These are phyloP conservation scores for Bicyclus anynana DNA, from an alignment of 1,140 invertebrate species.

Conservation along the genomic window DNA sequence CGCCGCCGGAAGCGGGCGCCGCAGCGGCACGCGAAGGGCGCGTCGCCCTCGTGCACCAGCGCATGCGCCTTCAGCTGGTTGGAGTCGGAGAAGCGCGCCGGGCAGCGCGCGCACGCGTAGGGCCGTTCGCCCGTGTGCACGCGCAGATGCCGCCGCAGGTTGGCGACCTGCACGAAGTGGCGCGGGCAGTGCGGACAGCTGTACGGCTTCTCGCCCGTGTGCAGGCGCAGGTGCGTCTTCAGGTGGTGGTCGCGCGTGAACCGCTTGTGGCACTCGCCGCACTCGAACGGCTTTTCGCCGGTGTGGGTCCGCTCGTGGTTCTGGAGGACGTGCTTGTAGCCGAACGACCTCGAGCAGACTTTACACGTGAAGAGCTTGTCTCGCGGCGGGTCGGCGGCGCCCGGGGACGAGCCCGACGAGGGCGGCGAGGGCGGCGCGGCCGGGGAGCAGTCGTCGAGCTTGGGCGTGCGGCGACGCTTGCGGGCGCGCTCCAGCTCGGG, in stretches of 20 bases:
- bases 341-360: constrained; percentile 91
- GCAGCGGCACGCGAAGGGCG: constrained; percentile 91
- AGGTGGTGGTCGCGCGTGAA: constrained; percentile 98
- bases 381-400: constrained; percentile 77
- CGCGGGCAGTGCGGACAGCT: constrained; percentile 94
- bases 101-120: constrained; percentile 93
- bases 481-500: constrained; percentile 72
- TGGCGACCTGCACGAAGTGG: constrained; percentile 96
- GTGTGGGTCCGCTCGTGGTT: constrained; percentile 98
- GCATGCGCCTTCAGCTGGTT: constrained; percentile 96
- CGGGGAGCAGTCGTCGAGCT: constrained; percentile 50
- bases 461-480: constrained; percentile 62
- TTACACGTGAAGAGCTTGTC: constrained; percentile 93
- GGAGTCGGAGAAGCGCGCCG: constrained; percentile 93
- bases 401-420: constrained; percentile 67
- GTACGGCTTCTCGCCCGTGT: constrained; percentile 96
- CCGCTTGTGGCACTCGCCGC: constrained; percentile 94
- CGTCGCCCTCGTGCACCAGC: constrained; percentile 93
- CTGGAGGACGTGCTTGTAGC: constrained; percentile 96
- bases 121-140: constrained; percentile 98
- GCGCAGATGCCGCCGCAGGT: constrained; percentile 93
- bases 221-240: constrained; percentile 94
- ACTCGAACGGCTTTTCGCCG: constrained; percentile 97
- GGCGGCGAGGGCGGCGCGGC: constrained; percentile 64
- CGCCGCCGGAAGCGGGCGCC: constrained; percentile 87